A percentile compares a stretch with the other conserved stretches of the same genome.
phyloP scores from a whole-genome alignment of 1,140 invertebrate genomes.

The Myzus persicae region DNA sequence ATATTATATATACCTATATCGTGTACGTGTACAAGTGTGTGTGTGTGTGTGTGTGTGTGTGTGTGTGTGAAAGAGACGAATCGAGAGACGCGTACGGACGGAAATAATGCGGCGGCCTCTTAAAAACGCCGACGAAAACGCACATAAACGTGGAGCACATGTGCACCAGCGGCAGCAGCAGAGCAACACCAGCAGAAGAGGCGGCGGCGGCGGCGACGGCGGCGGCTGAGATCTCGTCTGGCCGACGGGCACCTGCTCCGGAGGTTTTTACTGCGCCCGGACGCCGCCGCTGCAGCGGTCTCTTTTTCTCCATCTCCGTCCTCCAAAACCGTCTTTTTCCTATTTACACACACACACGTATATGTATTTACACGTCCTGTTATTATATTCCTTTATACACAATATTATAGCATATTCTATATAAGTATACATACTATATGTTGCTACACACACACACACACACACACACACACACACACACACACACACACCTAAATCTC shows the following conservation, averaged over 20 bases:
- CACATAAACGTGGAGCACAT: neutral
- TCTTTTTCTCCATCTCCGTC: neutral
- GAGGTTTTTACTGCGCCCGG: neutral
- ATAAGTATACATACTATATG: too few relatives aligned
- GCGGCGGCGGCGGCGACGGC: neutral
- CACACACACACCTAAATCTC: neutral
- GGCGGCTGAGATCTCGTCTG: neutral
- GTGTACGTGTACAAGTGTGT: neutral
- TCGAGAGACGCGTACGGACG: neutral
- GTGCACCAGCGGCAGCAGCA: neutral
- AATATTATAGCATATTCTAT: too few relatives aligned
- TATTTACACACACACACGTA: neutral
- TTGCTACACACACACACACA: too few relatives aligned
- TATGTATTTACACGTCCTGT: neutral
- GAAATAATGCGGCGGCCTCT: conserved; percentile 23
- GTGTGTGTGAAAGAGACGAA: neutral
- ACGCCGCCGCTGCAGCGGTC: neutral
- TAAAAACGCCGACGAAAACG: conserved; percentile 26
- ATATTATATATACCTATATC: neutral
- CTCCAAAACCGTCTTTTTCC: neutral
- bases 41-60: neutral
- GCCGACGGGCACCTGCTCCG: conserved; percentile 28
- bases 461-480: too few relatives aligned
- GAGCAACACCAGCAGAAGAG: neutral
- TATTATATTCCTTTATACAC: neutral